Evolutionary conservation across 2,113 vertebrate genomes (phyloP), one percentile per base, ranked within the genome.

Genomic region (Lamprologus speciosus): DNA sequence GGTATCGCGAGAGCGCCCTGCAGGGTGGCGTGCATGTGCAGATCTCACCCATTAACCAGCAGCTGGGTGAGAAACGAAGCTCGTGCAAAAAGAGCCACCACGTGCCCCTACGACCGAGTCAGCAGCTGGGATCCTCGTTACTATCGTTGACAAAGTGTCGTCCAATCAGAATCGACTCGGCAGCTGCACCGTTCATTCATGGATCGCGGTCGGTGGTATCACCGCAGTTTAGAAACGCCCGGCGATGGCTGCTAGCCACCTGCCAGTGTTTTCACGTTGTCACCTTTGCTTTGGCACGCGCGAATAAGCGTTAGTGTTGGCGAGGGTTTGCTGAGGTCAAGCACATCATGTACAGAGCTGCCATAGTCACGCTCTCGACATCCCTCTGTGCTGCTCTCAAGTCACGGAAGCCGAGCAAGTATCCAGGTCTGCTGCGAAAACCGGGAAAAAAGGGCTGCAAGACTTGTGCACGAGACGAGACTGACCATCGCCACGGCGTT

Each of bases 341-440:
- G 96, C 98, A 98, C 97, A 98, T 95, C 97, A 97, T 97, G 97
- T 98, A 98, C 98, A 95, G 98, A 98, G 98, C 97, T 95, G 96
- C 97, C 96, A 96, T 95, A 95, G 90, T 97, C 96, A 97, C 96
- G 97, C 98, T 98, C 98, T 96, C 91, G 84, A 96, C 92, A 97
- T 97, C 97, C 97, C 97, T 97, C 97, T 97, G 97, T 98, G 97
- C 92, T 97, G 98, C 98, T 98, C 98, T 99, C 98, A 97, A 97
- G 92, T 96, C 95, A 84, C 50, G 63, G 86, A 86, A 60, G 86
- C 65, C 57, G 47, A 85, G 21, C 51, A 82, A 47, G 37, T 5
- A 16, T 28, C 19, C 78, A 47, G 80, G 68, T 35, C 87, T 28
- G 90, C 54, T 33, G 87, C n/a, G 65, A 80, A 90, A 65, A 90